phyloP scores from a whole-genome alignment of 2,113 vertebrate genomes.

The Cercocebus atys region DNA sequence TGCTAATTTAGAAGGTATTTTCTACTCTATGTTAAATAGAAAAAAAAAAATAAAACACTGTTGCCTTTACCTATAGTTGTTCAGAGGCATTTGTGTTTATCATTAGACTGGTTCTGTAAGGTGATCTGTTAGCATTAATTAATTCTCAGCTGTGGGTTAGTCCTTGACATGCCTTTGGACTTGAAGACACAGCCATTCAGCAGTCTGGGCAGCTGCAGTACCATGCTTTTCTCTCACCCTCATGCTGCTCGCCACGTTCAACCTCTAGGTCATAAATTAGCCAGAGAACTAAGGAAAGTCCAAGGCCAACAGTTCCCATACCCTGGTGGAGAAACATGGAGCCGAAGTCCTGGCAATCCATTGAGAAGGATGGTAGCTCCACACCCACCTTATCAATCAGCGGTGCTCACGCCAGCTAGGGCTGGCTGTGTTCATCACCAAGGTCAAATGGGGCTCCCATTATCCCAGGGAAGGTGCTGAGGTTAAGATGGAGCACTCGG shows the following conservation, averaged over 20 bases:
- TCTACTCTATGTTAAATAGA: not conserved
- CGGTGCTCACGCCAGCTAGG: rapidly evolving
- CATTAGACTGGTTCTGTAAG: not conserved
- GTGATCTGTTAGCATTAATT: not conserved
- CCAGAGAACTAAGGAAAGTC: not conserved
- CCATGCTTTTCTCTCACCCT: not conserved
- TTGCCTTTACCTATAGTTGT: not conserved
- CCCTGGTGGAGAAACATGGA: not conserved
- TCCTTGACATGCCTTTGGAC: slow-evolving; percentile 18
- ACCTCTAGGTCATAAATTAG: not conserved
- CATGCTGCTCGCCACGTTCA: not conserved
- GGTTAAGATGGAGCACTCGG: not conserved
- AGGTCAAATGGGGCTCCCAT: too few species aligned
- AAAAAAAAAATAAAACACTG: too few species aligned
- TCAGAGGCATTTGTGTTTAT: not conserved
- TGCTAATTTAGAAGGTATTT: slow-evolving; percentile 7
- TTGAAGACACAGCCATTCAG: not conserved
- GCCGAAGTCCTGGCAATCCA: rapidly evolving
- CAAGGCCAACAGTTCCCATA: not conserved
- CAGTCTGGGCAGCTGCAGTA: not conserved
- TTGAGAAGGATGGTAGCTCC: rapidly evolving
- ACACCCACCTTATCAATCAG: rapidly evolving
- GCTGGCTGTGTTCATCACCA: not conserved
- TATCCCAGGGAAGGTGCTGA: rapidly evolving
- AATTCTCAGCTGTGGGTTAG: not conserved